Evolutionary conservation across 2,888 invertebrate species (phyloP).

Genomic region (Polia nebulosa): DNA sequence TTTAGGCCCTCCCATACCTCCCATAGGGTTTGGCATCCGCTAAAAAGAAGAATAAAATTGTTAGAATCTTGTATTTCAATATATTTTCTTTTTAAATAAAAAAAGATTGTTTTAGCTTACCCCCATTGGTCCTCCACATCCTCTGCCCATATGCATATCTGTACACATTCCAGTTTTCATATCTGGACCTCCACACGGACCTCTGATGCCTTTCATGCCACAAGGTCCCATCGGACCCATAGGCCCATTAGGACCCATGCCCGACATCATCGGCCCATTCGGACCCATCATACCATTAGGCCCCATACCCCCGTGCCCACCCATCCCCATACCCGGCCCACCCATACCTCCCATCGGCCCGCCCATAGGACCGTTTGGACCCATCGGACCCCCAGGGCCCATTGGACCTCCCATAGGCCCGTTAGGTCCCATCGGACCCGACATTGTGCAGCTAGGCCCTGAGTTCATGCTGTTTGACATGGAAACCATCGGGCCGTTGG

Average conservation of each 20-base stretch:
- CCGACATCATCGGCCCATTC: constrained; percentile 88
- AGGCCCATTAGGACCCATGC: constrained; percentile 87
- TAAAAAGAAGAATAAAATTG: constrained; percentile 68
- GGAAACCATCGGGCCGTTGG: constrained; percentile 87
- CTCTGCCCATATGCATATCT: constrained; percentile 90
- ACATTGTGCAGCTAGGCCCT: constrained; percentile 87
- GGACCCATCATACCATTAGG: constrained; percentile 89
- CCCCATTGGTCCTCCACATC: constrained; percentile 90
- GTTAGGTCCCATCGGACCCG: constrained; percentile 84
- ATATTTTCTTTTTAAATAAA: neutral
- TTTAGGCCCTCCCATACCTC: constrained; percentile 89
- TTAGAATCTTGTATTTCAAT: neutral
- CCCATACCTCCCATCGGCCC: constrained; percentile 84
- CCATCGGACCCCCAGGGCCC: constrained; percentile 84
- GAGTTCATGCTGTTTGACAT: constrained; percentile 87
- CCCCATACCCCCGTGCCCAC: constrained; percentile 83
- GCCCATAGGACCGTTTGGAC: constrained; percentile 77
- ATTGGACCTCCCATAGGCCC: constrained; percentile 78
- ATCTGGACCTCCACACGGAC: constrained; percentile 88
- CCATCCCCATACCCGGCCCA: constrained; percentile 81
- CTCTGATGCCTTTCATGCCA: constrained; percentile 88
- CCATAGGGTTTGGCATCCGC: constrained; percentile 90
- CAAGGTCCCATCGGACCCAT: constrained; percentile 90
- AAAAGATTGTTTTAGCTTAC: constrained; percentile 74
- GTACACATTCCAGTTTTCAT: constrained; percentile 89